Evolutionary conservation across 1,140 invertebrate genomes (phyloP).

Genomic region (Branchinecta lynchi): DNA sequence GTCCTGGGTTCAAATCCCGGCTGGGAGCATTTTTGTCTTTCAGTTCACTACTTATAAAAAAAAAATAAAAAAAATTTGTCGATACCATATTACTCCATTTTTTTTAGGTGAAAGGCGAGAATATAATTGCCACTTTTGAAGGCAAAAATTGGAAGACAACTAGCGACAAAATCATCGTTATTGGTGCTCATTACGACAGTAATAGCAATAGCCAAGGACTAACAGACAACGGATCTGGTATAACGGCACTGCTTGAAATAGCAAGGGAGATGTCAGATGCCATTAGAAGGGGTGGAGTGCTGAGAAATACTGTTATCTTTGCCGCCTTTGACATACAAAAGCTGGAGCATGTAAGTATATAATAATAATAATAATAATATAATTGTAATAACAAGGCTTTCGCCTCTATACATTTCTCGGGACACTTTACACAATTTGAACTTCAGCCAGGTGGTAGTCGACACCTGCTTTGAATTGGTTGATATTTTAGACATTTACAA

Average conservation of each 20-base stretch:
- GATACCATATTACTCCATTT: neutral
- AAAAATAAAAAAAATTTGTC: too few relatives aligned
- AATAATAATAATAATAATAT: conserved; percentile 12
- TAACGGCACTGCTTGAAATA: conserved; percentile 32
- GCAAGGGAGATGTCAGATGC: conserved; percentile 28
- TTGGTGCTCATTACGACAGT: conserved; percentile 36
- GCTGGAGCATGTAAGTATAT: conserved; percentile 17
- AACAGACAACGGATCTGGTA: conserved; percentile 35
- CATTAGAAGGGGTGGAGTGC: neutral
- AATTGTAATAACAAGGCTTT: too few relatives aligned
- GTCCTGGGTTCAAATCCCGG: too few relatives aligned
- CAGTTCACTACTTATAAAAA: too few relatives aligned
- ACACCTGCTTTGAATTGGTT: too few relatives aligned
- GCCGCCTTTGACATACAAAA: conserved; percentile 20
- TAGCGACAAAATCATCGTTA: conserved; percentile 29
- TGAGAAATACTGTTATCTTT: conserved; percentile 18
- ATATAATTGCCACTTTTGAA: conserved; percentile 32
- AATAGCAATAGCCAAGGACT: conserved; percentile 27
- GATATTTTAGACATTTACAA: too few relatives aligned
- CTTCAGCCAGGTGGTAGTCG: too few relatives aligned
- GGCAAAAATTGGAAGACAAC: conserved; percentile 29
- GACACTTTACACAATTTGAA: too few relatives aligned
- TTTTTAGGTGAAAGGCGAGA: conserved; percentile 26
- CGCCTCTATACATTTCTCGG: too few relatives aligned
- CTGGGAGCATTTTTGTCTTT: too few relatives aligned